Evolutionary conservation across 2,113 vertebrate genomes (phyloP).

Genomic region (Carassius gibelio): DNA sequence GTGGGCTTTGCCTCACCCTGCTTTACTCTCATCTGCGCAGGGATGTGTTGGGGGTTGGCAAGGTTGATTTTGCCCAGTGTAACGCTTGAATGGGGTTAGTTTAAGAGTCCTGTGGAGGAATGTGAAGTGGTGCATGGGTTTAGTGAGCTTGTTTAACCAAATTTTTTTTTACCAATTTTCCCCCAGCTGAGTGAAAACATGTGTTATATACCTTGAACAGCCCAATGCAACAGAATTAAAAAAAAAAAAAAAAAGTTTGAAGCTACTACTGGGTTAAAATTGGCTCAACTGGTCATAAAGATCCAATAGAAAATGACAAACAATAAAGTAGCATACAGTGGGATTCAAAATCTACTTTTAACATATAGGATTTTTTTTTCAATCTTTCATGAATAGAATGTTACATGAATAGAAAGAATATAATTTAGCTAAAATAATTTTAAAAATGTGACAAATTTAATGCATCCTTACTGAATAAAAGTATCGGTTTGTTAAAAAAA

Average conservation of each 20-base stretch:
- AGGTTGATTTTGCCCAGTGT: background rate
- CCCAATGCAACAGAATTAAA: background rate
- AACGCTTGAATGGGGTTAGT: background rate
- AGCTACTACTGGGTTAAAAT: background rate
- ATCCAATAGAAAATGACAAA: background rate
- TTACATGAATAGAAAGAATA: too few relatives aligned
- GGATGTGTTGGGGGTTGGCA: conserved; percentile 1
- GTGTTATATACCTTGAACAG: background rate
- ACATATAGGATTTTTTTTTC: too few relatives aligned
- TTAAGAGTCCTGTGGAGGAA: conserved; percentile 40
- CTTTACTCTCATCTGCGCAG: background rate
- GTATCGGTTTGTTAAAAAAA: background rate
- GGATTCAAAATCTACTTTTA: background rate
- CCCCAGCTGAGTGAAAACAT: background rate
- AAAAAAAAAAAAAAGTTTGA: too few relatives aligned
- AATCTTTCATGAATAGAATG: too few relatives aligned
- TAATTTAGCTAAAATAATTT: too few relatives aligned
- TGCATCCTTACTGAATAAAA: background rate
- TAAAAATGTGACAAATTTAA: too few relatives aligned
- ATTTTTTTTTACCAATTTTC: conserved; percentile 6
- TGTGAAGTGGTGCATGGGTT: conserved; percentile 47
- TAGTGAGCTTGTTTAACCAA: conserved; percentile 22
- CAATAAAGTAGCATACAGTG: background rate
- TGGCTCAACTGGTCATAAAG: background rate
- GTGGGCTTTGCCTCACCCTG: conserved; percentile 40